Evolutionary conservation across 2,113 vertebrate genomes (phyloP).

Genomic region (Pogonocichla stellata): DNA sequence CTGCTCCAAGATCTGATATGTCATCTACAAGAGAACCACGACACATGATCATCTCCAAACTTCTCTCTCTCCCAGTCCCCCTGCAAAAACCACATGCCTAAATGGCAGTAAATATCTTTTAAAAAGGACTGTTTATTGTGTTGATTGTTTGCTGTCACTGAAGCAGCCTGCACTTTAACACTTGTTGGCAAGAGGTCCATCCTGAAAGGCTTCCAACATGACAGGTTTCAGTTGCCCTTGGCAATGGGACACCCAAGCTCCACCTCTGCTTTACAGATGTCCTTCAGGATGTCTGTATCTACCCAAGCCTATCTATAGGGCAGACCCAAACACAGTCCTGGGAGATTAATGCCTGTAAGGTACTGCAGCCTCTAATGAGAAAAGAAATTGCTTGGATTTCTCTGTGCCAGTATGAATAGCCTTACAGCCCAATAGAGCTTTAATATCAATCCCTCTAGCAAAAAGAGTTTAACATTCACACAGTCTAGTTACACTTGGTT

Average conservation of each 20-base stretch:
- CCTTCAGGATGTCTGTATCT: background rate
- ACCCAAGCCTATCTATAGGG: background rate
- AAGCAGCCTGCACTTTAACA: background rate
- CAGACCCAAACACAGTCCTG: background rate
- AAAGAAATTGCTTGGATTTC: background rate
- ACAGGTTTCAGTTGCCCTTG: background rate
- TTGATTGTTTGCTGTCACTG: background rate
- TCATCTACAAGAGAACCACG: background rate
- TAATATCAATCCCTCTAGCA: background rate
- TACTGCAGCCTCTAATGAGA: background rate
- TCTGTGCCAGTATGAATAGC: background rate
- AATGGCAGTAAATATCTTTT: background rate
- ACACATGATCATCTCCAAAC: background rate
- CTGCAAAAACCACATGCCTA: background rate
- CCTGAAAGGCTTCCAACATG: background rate
- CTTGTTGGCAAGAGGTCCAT: background rate
- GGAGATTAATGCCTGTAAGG: background rate
- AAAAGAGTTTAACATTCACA: background rate
- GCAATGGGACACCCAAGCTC: background rate
- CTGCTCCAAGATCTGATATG: background rate
- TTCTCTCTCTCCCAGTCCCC: background rate
- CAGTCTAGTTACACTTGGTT: background rate
- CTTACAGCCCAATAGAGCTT: background rate
- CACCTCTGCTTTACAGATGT: background rate
- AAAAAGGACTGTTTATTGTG: background rate